phyloP scores from a whole-genome alignment of 1,140 invertebrate species.

The Drosophila saltans region DNA sequence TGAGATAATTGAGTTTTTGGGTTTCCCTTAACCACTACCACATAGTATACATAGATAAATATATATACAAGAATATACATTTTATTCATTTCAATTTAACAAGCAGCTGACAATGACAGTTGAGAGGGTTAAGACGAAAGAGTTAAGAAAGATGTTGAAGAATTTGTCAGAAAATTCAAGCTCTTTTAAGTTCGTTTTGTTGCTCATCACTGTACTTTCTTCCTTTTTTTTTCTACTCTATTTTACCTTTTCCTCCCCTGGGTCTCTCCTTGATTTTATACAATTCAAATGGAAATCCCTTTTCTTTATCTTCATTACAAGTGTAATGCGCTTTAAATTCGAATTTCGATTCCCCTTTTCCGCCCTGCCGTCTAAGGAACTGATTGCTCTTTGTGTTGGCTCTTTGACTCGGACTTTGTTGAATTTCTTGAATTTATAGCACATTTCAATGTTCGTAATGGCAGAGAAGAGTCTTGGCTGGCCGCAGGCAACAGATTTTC shows the following conservation, averaged over 20 bases:
- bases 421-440: neutral
- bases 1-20: conserved; percentile 15
- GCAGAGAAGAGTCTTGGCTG: too few relatives aligned
- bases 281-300: neutral
- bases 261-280: neutral
- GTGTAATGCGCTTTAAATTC: neutral
- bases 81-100: conserved; percentile 4
- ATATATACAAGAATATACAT: neutral
- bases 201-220: neutral
- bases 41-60: neutral
- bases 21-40: neutral
- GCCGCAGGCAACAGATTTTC: neutral
- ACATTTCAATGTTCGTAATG: too few relatives aligned
- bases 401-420: neutral
- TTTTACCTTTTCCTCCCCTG: too few relatives aligned
- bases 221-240: neutral
- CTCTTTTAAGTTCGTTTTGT: neutral
- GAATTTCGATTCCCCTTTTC: neutral
- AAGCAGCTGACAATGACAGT: conserved; percentile 10
- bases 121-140: neutral
- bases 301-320: neutral
- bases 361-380: neutral
- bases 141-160: neutral
- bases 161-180: neutral
- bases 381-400: neutral